These are phyloP conservation scores for Pseudomyrmex concolor DNA, from an alignment of 1,140 invertebrate species.

Conservation along the genomic window DNA sequence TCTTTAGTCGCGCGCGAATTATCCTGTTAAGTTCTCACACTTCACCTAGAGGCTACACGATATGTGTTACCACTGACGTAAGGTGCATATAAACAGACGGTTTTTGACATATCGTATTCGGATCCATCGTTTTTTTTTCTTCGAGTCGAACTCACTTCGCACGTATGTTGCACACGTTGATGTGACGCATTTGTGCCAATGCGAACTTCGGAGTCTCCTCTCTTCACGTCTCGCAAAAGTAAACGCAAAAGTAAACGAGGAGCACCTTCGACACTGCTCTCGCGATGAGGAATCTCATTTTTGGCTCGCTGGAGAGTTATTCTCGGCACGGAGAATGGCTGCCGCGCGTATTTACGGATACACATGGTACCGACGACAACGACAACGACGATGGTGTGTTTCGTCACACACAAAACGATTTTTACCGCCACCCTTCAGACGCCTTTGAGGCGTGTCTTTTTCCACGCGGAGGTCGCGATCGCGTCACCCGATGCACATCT, in stretches of 20 bases:
- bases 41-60: too few species aligned
- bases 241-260: slow-evolving; percentile 36
- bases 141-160: too few species aligned
- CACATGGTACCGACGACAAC: slow-evolving; percentile 58
- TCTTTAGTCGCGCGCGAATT: too few species aligned
- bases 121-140: too few species aligned
- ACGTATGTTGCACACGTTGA: too few species aligned
- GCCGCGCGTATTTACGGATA: slow-evolving; percentile 80
- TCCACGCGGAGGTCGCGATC: background rate
- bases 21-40: too few species aligned
- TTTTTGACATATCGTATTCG: too few species aligned
- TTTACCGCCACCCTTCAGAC: slow-evolving; percentile 56
- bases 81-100: too few species aligned
- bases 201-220: background rate
- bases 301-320: slow-evolving; percentile 76
- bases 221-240: slow-evolving; percentile 17
- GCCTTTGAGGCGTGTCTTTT: background rate
- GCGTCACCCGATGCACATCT: background rate
- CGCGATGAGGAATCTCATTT: slow-evolving; percentile 76
- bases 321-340: slow-evolving; percentile 76
- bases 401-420: slow-evolving; percentile 79
- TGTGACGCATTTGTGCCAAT: too few species aligned
- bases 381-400: slow-evolving; percentile 59
- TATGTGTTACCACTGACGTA: too few species aligned
- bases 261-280: slow-evolving; percentile 1